phyloP scores from a whole-genome alignment of 2,797 vertebrate genomes.

The Danio aesculapii region DNA sequence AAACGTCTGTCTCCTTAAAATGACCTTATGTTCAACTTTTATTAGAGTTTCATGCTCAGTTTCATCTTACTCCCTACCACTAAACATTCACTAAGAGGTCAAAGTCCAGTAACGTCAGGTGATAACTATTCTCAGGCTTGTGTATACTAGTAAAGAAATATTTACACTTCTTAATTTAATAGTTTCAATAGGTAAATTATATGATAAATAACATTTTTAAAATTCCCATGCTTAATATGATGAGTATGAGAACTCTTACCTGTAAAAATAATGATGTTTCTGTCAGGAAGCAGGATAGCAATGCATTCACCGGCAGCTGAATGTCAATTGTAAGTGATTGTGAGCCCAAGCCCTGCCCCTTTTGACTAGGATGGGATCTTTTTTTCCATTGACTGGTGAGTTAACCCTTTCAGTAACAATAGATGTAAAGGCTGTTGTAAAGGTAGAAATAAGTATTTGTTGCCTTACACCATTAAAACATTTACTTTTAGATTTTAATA shows the following conservation, averaged over 20 bases:
- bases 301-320: slow-evolving; percentile 10
- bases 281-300: slow-evolving; percentile 21
- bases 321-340: slow-evolving; percentile 28
- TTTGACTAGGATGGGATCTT: slow-evolving; percentile 1
- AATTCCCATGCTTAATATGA: not conserved
- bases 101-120: slow-evolving; percentile 36
- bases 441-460: not conserved
- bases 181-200: not conserved
- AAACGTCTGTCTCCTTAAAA: not conserved
- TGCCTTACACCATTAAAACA: not conserved
- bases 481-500: not conserved
- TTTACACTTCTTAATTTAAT: not conserved
- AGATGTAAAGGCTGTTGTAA: not conserved
- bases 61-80: slow-evolving; percentile 15
- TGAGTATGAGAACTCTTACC: slow-evolving; percentile 13
- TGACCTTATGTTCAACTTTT: not conserved
- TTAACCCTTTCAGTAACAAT: slow-evolving; percentile 39
- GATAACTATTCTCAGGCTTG: not conserved
- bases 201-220: not conserved
- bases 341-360: slow-evolving; percentile 12
- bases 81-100: slow-evolving; percentile 23
- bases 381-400: not conserved
- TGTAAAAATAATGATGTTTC: slow-evolving; percentile 7
- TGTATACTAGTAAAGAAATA: not conserved
- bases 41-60: not conserved